Base-by-base conservation (phyloP, 2,113 vertebrate species). In the Acrocephalus kingi region DNA sequence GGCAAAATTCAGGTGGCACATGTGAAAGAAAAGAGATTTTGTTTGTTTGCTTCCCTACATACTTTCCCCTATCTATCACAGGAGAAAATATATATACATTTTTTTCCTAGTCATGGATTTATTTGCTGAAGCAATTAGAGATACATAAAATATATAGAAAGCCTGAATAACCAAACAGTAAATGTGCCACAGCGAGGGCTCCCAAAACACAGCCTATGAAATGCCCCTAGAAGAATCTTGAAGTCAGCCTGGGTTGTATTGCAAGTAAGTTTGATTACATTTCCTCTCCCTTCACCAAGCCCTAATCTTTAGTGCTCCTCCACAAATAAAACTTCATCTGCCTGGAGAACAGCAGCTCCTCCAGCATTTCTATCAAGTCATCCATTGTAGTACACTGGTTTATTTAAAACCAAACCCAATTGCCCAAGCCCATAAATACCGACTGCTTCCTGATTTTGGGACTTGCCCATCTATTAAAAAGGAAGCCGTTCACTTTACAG, bases 381-480 rank as follows among this genome's bases (percentile, higher is more conserved):
- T 11, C 78, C 78, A 75, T 15, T 15, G 2, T 7, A 67, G 62
- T 8, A 64, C 24, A 16, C 59, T 31, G 43, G 27, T 46, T 89
- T 71, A 31, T 73, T 90, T 68, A n/a, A 87, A 95, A 52, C 58
- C 69, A 81, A 91, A 37, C 86, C 73, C 6, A 67, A 19, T 13
- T 54, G 81, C 86, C 48, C 43, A 55, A 85, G 28, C 58, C 78
- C 0, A 0, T 90, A 92, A 88, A 91, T 67, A 52, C 68, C 0
- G 0, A 72, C 52, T 84, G 49, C 37, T 85, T 95, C 90, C 93
- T 46, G 68, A 78, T 56, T 75, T 87, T 30, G 41, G 87, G 84
- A 75, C 86, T 86, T 86, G 79, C 68, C 90, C 80, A 72, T 54
- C 79, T 33, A 46, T 78, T 89, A 37, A 84, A 90, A 88, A 91